Conservation (phyloP, 2,888 invertebrate genomes). For the Andrena fulva region DNA sequence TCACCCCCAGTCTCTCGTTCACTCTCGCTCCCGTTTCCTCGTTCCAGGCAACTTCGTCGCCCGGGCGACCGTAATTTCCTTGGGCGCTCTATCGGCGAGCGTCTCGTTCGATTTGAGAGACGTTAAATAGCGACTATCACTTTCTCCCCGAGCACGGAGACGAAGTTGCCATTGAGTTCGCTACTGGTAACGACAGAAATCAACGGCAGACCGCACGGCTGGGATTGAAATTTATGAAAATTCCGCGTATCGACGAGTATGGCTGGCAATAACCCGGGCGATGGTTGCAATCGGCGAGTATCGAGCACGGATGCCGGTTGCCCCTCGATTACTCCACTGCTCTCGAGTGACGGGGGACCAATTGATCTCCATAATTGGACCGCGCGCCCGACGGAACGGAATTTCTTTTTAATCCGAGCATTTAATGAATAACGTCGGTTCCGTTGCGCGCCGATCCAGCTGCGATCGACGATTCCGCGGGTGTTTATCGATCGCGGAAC, state of each 20-base stretch:
- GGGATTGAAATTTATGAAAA: constrained; percentile 5
- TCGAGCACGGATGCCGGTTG: not conserved
- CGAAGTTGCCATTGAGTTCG: not conserved
- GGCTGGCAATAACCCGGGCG: constrained; percentile 2
- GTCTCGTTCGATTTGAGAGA: not conserved
- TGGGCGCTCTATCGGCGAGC: not conserved
- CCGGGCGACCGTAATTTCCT: not conserved
- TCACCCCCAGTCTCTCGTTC: not conserved
- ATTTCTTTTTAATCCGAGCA: not conserved
- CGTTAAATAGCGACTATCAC: not conserved
- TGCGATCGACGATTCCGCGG: constrained; percentile 3
- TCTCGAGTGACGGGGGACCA: constrained; percentile 10
- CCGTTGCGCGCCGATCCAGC: not conserved
- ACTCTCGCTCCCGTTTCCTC: not conserved
- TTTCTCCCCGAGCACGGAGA: not conserved
- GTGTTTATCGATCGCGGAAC: not conserved
- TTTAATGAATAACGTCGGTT: constrained; percentile 6
- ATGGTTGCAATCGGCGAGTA: not conserved
- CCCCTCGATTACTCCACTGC: constrained; percentile 7
- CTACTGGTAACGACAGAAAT: not conserved
- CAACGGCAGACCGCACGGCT: not conserved
- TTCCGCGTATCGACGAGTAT: not conserved
- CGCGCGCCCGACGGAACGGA: not conserved
- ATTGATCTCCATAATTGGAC: constrained; percentile 13
- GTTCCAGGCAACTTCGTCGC: not conserved